These are phyloP conservation scores for Andrena praecox DNA, from an alignment of 2,888 invertebrate species.

Conservation along the genomic window DNA sequence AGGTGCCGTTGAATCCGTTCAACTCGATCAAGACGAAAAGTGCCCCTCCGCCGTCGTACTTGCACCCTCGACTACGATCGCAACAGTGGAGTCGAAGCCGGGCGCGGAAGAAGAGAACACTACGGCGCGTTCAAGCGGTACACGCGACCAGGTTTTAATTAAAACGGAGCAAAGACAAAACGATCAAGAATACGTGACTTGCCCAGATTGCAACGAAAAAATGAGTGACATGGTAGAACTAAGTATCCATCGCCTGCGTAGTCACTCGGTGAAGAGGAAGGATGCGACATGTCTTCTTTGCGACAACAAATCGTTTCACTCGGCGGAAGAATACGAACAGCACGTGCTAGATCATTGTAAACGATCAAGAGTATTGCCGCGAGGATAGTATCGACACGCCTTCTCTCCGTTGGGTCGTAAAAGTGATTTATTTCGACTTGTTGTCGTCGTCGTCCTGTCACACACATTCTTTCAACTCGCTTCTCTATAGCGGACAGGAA, in stretches of 20 bases:
- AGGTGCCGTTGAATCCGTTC: background rate
- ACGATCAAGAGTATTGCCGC: conserved; percentile 40
- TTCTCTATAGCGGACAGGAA: background rate
- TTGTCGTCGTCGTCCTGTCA: background rate
- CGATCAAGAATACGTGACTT: background rate
- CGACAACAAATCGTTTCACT: conserved; percentile 34
- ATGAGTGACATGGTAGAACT: conserved; percentile 21
- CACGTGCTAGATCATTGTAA: conserved; percentile 50
- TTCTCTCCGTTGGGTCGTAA: background rate
- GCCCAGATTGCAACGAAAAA: conserved; percentile 43
- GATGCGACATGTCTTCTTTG: conserved; percentile 49
- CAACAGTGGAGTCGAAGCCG: background rate
- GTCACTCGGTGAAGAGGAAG: conserved; percentile 31
- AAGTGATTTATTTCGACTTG: conserved; percentile 13
- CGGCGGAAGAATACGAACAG: conserved; percentile 49
- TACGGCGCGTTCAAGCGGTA: background rate
- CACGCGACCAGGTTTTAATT: background rate
- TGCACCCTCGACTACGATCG: background rate
- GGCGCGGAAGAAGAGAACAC: background rate
- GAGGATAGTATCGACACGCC: background rate
- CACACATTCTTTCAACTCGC: background rate
- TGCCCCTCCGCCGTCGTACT: background rate
- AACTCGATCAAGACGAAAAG: background rate
- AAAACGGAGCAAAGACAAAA: background rate
- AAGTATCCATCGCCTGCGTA: conserved; percentile 32